A percentile compares a stretch with the other conserved stretches of the same genome.
These are phyloP conservation scores for Ormyrus labotus DNA, from an alignment of 2,888 invertebrate species.

Conservation along the genomic window DNA sequence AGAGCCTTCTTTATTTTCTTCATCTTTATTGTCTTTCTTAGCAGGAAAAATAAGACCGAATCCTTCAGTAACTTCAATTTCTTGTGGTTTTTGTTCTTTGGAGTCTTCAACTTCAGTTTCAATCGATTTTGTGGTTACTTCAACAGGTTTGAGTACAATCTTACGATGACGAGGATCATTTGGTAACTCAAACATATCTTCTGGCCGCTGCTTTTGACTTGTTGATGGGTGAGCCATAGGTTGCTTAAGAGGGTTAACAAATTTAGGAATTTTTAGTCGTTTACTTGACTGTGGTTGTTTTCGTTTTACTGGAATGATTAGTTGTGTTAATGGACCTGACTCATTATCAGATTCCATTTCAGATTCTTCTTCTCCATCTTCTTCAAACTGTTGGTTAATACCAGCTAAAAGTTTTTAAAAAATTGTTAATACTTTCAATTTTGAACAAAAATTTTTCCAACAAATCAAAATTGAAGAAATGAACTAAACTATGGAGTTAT, in stretches of 20 bases:
- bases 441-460: neutral
- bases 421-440: neutral
- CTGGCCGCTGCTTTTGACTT: conserved; percentile 73
- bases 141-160: conserved; percentile 78
- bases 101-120: conserved; percentile 42
- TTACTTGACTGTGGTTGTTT: conserved; percentile 73
- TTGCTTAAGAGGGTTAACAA: conserved; percentile 76
- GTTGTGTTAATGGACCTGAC: conserved; percentile 66
- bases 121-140: conserved; percentile 33
- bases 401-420: neutral
- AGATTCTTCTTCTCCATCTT: conserved; percentile 77
- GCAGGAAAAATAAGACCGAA: conserved; percentile 71
- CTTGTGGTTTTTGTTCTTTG: conserved; percentile 19
- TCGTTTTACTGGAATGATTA: conserved; percentile 77
- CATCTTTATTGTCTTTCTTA: conserved; percentile 61
- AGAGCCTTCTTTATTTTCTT: conserved; percentile 59
- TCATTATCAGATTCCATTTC: conserved; percentile 83
- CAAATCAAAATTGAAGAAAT: neutral
- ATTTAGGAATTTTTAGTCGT: conserved; percentile 78
- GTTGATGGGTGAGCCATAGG: conserved; percentile 58
- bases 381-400: conserved; percentile 37
- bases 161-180: conserved; percentile 75
- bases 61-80: conserved; percentile 62
- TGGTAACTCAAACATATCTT: conserved; percentile 79
- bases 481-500: neutral